Evolutionary conservation across 2,113 vertebrate genomes (phyloP).

Genomic region (Megalops atlanticus): DNA sequence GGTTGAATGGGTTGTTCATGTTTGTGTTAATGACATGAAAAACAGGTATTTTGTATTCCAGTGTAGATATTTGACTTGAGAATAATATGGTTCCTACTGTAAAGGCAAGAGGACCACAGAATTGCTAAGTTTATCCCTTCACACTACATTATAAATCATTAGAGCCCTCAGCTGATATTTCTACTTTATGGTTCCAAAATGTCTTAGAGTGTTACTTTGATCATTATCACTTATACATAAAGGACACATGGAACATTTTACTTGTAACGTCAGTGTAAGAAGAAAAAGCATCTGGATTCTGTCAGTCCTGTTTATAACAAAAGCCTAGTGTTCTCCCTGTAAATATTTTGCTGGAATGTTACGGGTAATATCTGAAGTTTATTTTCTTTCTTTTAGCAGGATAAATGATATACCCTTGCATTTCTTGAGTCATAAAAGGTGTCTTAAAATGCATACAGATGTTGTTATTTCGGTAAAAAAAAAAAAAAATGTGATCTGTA

Average conservation of each 20-base stretch:
- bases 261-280: not conserved
- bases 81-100: not conserved
- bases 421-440: constrained; percentile 11
- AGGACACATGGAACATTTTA: no score
- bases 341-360: constrained; percentile 37
- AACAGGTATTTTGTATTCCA: no score
- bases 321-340: constrained; percentile 30
- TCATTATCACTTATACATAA: no score
- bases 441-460: constrained; percentile 26
- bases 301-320: constrained; percentile 30
- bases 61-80: not conserved
- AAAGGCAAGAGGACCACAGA: not conserved
- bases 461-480: not conserved
- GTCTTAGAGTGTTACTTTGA: constrained; percentile 25
- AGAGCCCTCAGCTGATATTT: not conserved
- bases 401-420: not conserved
- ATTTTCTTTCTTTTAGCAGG: constrained; percentile 10
- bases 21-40: no score
- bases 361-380: constrained; percentile 29
- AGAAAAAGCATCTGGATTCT: constrained; percentile 21
- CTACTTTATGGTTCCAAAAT: constrained; percentile 9
- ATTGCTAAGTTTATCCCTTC: not conserved
- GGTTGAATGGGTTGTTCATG: no score
- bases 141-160: not conserved
- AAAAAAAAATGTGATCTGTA: not conserved